A percentile compares a stretch with the other conserved stretches of the same genome.
These are phyloP conservation scores for Drosophila chauvacae DNA, from an alignment of 1,140 invertebrate species.

Conservation along the genomic window DNA sequence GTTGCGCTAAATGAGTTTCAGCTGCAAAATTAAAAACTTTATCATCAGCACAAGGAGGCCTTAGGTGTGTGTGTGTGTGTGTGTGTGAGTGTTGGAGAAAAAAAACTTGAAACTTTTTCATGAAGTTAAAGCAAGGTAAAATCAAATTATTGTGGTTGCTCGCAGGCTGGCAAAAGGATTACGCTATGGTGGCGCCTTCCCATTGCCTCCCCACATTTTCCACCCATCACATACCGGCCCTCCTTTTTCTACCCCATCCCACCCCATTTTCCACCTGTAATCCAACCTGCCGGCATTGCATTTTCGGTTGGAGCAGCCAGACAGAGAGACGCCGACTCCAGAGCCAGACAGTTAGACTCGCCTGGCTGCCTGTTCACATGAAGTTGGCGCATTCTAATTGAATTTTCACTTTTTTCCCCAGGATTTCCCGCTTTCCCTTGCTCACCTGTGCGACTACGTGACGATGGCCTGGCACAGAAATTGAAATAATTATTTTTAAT, in stretches of 20 bases:
- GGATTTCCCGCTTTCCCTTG: neutral
- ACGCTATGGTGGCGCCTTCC: constrained; percentile 45
- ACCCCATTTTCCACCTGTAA: constrained; percentile 54
- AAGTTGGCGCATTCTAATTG: constrained; percentile 80
- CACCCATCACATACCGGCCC: neutral
- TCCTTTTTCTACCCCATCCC: neutral
- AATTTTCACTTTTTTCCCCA: constrained; percentile 78
- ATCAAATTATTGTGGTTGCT: constrained; percentile 82
- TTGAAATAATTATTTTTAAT: constrained; percentile 84
- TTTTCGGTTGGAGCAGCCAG: constrained; percentile 47
- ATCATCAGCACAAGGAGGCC: constrained; percentile 46
- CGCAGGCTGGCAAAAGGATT: constrained; percentile 78
- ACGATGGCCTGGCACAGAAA: constrained; percentile 72
- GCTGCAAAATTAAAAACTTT: constrained; percentile 82
- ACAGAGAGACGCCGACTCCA: constrained; percentile 40
- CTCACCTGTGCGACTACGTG: constrained; percentile 66
- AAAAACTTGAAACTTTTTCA: constrained; percentile 81
- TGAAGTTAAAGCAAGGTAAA: constrained; percentile 84
- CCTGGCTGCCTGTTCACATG: constrained; percentile 69
- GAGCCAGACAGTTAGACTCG: constrained; percentile 74
- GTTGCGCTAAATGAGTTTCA: constrained; percentile 80
- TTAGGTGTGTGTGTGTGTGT: constrained; percentile 29
- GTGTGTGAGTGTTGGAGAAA: constrained; percentile 48
- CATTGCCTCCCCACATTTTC: constrained; percentile 2
- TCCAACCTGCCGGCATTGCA: constrained; percentile 69